Base-by-base conservation (phyloP, 1,140 invertebrate species). In the Orius laevigatus region DNA sequence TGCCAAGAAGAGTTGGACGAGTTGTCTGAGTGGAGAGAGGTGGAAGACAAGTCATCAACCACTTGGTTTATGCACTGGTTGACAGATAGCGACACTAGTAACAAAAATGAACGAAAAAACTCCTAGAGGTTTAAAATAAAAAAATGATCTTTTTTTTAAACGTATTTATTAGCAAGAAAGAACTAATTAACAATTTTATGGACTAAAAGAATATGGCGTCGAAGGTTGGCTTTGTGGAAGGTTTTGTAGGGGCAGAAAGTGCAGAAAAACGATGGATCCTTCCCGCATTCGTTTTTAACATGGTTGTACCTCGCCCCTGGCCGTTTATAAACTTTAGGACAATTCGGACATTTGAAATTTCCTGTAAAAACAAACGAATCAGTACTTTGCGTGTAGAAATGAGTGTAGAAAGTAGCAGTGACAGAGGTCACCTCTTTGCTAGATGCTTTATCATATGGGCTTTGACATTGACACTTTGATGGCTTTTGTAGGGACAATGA, bases 211-310 rank as follows among this genome's bases (percentile, higher is more conserved):
- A 48, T 18, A 20, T 48, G 46, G n/a, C 16, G 8, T 9, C 15
- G 25, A 5, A 48, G 15, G 35, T n/a, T 9, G 19, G 6, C 50
- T 42, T 62, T 63, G 19, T 60, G 59, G 48, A 63, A 62, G 4
- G 60, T 53, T 46, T 57, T 57, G 46, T 67, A 65, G 50, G 51
- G 5, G 56, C 72, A 75, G 53, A 67, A 66, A 20, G 67, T 64
- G 56, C 78, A 78, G 56, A 71, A 66, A 64, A 79, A 82, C 52
- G 71, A 70, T 2, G 78, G 77, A 49, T 70, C 67, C 53, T 77
- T 73, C 6, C 48, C 50, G 46, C 53, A 58, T 16, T 55, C 51
- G 34, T 42, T 42, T 15, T 43, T 50, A 0, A 42, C 33, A 45
- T 56, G 53, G 14, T 33, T 50, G 6, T 10, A 38, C 16, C 54